Evolutionary conservation across 2,888 invertebrate genomes (phyloP), one percentile per base, ranked within the genome.

Genomic region (Hydrotaea diabolus): DNA sequence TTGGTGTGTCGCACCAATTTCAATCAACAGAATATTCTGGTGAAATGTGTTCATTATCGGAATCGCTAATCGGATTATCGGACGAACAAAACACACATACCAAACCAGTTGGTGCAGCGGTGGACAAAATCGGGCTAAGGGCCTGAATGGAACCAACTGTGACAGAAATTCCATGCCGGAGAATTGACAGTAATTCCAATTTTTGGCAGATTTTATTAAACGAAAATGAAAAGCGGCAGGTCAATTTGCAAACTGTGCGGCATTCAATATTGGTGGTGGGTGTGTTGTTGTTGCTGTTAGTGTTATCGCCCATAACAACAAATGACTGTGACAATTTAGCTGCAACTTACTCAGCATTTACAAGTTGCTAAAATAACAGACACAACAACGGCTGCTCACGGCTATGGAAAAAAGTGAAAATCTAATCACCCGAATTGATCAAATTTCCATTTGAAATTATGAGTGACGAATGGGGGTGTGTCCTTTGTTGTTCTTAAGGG

Each of bases 291-390:
- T 17, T 19, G 19, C n/a, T 53, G 57, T 57, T 23, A 9, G 23
- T 23, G 23, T 23, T 55, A 73, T 49, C 21, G 21, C 55, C 43
- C 55, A 26, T 5, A 55, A 75, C 53, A 64, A 72, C 46, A 75
- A 73, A 39, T 69, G 74, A 43, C 80, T 81, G 71, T 83, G 82
- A 86, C 81, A 86, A 84, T 85, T 82, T 85, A 86, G 79, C 74
- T 62, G 79, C 87, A 87, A 89, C 87, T 89, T 89, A 89, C 89
- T 89, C 87, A 88, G 89, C 89, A 89, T 88, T 89, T 89, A 87
- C 88, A 71, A 88, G 66, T 71, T 64, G 15, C 77, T 26, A 7
- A 8, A 57, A 15, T 87, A 69, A 66, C 66, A 66, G 17, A 9
- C 36, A 13, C 43, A 39, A 19, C 46, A 69, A 39, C 15, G 13